A percentile compares a stretch with the other conserved stretches of the same genome.
Conservation (phyloP, 2,113 vertebrate genomes). For the Corythoichthys intestinalis region DNA sequence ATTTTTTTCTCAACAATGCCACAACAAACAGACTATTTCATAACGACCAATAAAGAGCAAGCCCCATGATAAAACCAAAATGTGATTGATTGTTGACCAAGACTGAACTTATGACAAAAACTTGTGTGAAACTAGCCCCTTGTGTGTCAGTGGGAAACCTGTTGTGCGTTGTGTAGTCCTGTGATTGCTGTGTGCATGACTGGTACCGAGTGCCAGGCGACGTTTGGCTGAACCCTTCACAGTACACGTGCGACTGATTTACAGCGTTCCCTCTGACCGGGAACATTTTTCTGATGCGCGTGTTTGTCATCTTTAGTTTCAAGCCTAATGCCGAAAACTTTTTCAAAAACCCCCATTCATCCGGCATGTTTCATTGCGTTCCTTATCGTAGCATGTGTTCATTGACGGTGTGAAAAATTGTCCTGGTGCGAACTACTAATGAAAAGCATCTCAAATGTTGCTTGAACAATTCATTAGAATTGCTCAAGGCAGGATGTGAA, state of each 20-base stretch:
- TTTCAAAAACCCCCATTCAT: slow-evolving; percentile 3
- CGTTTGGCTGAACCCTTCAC: slow-evolving; percentile 68
- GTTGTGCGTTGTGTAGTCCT: slow-evolving; percentile 9
- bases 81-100: neutral
- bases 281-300: slow-evolving; percentile 60
- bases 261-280: slow-evolving; percentile 32
- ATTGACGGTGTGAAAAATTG: slow-evolving; percentile 36
- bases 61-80: neutral
- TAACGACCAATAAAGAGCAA: too few species aligned
- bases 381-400: slow-evolving; percentile 53
- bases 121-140: slow-evolving; percentile 49
- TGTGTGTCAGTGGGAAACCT: slow-evolving; percentile 25
- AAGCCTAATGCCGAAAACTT: slow-evolving; percentile 42
- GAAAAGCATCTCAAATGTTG: slow-evolving; percentile 17
- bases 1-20: too few species aligned
- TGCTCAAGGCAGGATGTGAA: slow-evolving; percentile 20
- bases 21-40: too few species aligned
- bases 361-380: slow-evolving; percentile 51
- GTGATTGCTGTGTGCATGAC: slow-evolving; percentile 43
- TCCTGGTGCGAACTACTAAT: neutral
- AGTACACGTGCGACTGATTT: slow-evolving; percentile 59
- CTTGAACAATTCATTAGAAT: slow-evolving; percentile 25
- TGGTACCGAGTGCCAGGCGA: slow-evolving; percentile 55
- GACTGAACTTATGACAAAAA: too few species aligned
- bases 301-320: slow-evolving; percentile 58